Evolutionary conservation across 1,140 invertebrate genomes (phyloP).

Genomic region (Antheraea mylitta): DNA sequence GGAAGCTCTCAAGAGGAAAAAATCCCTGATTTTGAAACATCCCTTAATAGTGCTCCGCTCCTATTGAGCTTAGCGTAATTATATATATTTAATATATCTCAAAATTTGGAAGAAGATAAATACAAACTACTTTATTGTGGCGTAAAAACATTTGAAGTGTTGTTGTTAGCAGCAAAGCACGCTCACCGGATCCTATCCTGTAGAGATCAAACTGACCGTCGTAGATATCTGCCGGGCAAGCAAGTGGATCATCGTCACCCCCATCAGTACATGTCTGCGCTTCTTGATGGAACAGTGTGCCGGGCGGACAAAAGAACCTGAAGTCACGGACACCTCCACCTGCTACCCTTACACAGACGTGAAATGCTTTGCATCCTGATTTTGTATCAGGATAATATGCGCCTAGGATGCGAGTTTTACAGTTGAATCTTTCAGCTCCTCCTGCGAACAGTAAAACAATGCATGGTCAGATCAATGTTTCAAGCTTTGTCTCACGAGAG

Average conservation of each 20-base stretch:
- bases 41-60: too few relatives aligned
- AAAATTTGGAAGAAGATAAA: too few relatives aligned
- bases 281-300: slow-evolving; percentile 95
- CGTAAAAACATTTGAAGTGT: slow-evolving; percentile 15
- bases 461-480: too few relatives aligned
- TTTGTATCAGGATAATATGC: slow-evolving; percentile 95
- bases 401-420: slow-evolving; percentile 91
- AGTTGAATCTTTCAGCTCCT: slow-evolving; percentile 92
- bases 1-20: too few relatives aligned
- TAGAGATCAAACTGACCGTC: slow-evolving; percentile 92
- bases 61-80: too few relatives aligned
- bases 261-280: slow-evolving; percentile 95
- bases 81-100: too few relatives aligned
- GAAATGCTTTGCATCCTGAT: slow-evolving; percentile 95
- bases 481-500: too few relatives aligned
- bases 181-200: slow-evolving; percentile 85
- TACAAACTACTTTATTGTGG: background rate
- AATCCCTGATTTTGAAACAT: too few relatives aligned
- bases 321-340: slow-evolving; percentile 88
- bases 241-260: slow-evolving; percentile 86
- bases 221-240: slow-evolving; percentile 88
- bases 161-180: slow-evolving; percentile 65
- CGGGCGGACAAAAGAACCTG: slow-evolving; percentile 94
- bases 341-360: slow-evolving; percentile 91
- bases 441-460: slow-evolving; percentile 68